Conservation (phyloP, 2,797 vertebrate genomes). For the Sus cebifrons region DNA sequence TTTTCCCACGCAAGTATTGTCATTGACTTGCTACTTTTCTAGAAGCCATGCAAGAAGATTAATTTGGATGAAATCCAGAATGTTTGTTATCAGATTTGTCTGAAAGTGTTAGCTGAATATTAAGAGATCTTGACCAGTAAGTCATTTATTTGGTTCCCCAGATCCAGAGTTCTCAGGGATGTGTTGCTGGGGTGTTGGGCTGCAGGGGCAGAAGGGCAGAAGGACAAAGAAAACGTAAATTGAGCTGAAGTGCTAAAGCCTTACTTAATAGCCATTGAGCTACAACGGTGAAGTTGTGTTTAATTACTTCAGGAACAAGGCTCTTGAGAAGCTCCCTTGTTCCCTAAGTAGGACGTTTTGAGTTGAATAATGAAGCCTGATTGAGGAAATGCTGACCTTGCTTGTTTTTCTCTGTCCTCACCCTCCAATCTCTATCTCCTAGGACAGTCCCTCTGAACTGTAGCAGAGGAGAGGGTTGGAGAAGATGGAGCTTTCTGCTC, state of each 20-base stretch:
- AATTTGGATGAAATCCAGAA: constrained; percentile 41
- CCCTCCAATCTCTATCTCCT: not conserved
- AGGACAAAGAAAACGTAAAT: constrained; percentile 34
- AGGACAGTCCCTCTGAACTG: not conserved
- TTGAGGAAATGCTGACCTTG: not conserved
- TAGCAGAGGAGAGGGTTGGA: not conserved
- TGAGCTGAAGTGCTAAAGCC: constrained; percentile 4
- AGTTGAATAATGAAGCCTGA: not conserved
- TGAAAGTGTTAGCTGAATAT: constrained; percentile 28
- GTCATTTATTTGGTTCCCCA: constrained; percentile 16
- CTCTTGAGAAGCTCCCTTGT: constrained; percentile 42
- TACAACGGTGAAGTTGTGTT: constrained; percentile 24
- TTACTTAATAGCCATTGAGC: constrained; percentile 35
- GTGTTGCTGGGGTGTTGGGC: not conserved
- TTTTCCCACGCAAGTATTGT: not conserved
- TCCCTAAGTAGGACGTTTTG: constrained; percentile 16
- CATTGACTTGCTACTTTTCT: constrained; percentile 30
- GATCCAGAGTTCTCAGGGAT: not conserved
- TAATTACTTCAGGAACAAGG: constrained; percentile 38
- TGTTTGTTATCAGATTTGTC: not conserved
- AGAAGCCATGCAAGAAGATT: not conserved
- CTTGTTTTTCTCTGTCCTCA: not conserved
- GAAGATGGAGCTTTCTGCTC: not conserved
- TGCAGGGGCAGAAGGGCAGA: not conserved
- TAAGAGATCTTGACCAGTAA: not conserved